Conservation (phyloP, 1,140 invertebrate genomes). For the Elymnias hypermnestra region DNA sequence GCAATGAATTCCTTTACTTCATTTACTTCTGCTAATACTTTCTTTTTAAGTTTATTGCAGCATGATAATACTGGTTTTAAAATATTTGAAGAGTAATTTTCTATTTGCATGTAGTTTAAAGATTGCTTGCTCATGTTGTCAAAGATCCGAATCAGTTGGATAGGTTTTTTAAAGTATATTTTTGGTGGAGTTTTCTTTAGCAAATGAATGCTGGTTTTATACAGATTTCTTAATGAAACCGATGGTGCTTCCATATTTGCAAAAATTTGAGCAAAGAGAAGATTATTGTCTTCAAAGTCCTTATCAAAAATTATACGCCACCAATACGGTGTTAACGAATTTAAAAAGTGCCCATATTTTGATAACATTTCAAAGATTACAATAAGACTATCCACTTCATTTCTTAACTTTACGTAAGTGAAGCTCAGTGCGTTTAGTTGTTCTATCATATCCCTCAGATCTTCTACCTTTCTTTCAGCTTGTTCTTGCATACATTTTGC, state of each 20-base stretch:
- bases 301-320: conserved; percentile 10
- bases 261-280: too few relatives aligned
- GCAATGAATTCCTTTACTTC: conserved; percentile 16
- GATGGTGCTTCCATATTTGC: too few relatives aligned
- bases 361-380: conserved; percentile 24
- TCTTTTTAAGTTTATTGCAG: conserved; percentile 14
- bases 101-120: conserved; percentile 30
- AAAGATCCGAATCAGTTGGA: conserved; percentile 18
- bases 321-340: conserved; percentile 18
- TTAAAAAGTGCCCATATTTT: conserved; percentile 28
- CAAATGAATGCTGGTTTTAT: background rate
- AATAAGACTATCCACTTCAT: conserved; percentile 4
- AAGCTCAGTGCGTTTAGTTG: too few relatives aligned
- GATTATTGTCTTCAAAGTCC: too few relatives aligned
- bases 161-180: conserved; percentile 28
- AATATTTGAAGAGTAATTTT: conserved; percentile 15
- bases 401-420: conserved; percentile 22
- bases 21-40: conserved; percentile 11
- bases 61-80: conserved; percentile 12
- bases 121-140: conserved; percentile 25
- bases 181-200: conserved; percentile 6
- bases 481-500: too few relatives aligned
- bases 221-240: too few relatives aligned
- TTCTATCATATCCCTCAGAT: too few relatives aligned
- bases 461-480: too few relatives aligned